phyloP scores from a whole-genome alignment of 2,888 invertebrate species.

The Thymelicus acteon region DNA sequence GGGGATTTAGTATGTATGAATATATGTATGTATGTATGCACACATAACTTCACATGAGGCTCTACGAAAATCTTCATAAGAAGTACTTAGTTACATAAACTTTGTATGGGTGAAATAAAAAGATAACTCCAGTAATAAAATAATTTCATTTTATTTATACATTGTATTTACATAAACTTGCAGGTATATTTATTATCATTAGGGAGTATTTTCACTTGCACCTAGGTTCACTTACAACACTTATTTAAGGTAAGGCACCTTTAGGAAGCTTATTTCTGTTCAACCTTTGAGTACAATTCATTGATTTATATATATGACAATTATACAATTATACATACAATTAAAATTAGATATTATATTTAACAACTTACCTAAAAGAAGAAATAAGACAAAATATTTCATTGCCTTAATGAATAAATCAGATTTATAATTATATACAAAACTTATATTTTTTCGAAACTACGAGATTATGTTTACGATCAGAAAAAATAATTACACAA shows the following conservation, averaged over 20 bases:
- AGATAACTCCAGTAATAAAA: conserved; percentile 75
- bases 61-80: too few relatives aligned
- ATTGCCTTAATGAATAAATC: conserved; percentile 26
- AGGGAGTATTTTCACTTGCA: conserved; percentile 78
- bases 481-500: not conserved
- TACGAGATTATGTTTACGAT: not conserved
- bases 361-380: conserved; percentile 33
- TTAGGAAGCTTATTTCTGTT: conserved; percentile 62
- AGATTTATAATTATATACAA: conserved; percentile 48
- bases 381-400: conserved; percentile 25
- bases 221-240: conserved; percentile 60
- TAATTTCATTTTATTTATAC: conserved; percentile 80
- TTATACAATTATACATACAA: conserved; percentile 32
- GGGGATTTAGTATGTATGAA: too few relatives aligned
- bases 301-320: conserved; percentile 35
- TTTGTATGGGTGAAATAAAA: conserved; percentile 33
- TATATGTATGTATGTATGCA: too few relatives aligned
- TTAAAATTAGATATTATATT: conserved; percentile 12
- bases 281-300: conserved; percentile 49
- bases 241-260: conserved; percentile 74
- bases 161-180: conserved; percentile 74
- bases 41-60: too few relatives aligned
- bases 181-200: conserved; percentile 66
- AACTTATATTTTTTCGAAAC: conserved; percentile 5
- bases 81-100: too few relatives aligned